These are phyloP conservation scores for Apis dorsata DNA, from an alignment of 1,140 invertebrate species.

Conservation along the genomic window DNA sequence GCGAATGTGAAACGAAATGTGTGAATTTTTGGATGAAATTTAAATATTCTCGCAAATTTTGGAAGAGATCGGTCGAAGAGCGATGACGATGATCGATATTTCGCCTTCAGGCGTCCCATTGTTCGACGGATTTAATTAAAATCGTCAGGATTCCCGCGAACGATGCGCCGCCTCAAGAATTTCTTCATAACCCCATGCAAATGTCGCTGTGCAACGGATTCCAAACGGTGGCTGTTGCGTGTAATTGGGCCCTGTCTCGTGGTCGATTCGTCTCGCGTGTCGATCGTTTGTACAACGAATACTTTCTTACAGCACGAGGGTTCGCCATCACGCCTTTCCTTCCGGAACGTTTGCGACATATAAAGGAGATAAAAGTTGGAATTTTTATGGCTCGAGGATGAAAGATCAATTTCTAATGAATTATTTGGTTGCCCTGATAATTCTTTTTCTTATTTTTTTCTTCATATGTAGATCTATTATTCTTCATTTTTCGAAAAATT, in stretches of 20 bases:
- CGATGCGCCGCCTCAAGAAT: constrained; percentile 67
- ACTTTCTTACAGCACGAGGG: not conserved
- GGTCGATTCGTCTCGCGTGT: constrained; percentile 31
- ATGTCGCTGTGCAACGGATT: constrained; percentile 65
- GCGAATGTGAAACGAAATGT: too few species aligned
- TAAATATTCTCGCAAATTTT: not conserved
- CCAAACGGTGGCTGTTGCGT: constrained; percentile 38
- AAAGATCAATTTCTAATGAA: too few species aligned
- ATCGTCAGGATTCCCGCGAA: constrained; percentile 71
- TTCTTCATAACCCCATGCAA: constrained; percentile 75
- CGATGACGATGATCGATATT: constrained; percentile 24
- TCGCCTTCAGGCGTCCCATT: constrained; percentile 29
- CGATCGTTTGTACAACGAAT: constrained; percentile 32
- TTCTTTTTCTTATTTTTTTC: too few species aligned
- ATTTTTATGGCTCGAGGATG: too few species aligned
- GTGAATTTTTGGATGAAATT: not conserved
- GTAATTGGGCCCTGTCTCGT: constrained; percentile 27
- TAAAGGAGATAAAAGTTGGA: too few species aligned
- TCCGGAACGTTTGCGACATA: not conserved
- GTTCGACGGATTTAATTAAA: constrained; percentile 74
- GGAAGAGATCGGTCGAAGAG: not conserved
- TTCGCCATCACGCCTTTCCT: not conserved
- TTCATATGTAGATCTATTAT: too few species aligned
- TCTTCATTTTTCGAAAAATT: too few species aligned
- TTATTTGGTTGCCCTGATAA: too few species aligned